Evolutionary conservation across 2,113 vertebrate genomes (phyloP).

Genomic region (Herpetotheres cachinnans): DNA sequence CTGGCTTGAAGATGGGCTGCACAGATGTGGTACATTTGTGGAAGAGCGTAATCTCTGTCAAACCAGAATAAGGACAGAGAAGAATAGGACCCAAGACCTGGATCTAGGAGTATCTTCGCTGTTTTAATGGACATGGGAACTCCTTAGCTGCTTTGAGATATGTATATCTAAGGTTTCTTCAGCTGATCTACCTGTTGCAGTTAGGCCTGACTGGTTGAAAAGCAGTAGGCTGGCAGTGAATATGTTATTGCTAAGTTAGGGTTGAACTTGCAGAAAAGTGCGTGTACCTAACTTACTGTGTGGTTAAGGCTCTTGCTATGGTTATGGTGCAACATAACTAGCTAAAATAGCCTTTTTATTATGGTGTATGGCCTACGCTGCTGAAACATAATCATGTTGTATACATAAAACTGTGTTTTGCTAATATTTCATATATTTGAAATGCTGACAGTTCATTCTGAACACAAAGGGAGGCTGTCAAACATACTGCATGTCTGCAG

Average conservation of each 20-base stretch:
- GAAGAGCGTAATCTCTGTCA: not conserved
- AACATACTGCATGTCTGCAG: not conserved
- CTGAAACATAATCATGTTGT: not conserved
- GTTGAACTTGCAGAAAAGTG: not conserved
- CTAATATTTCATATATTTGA: not conserved
- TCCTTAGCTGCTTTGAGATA: not conserved
- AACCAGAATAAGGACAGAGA: not conserved
- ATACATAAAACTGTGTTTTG: not conserved
- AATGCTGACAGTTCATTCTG: not conserved
- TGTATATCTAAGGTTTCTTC: not conserved
- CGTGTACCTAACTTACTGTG: not conserved
- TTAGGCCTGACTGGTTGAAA: not conserved
- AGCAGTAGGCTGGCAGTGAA: not conserved
- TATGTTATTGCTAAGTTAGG: not conserved
- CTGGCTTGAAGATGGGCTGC: not conserved
- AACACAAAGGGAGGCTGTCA: not conserved
- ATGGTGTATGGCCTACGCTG: not conserved
- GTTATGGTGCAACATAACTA: not conserved
- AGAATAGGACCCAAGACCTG: not conserved
- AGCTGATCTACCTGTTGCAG: not conserved
- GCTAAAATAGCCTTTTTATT: not conserved
- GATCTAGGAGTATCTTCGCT: not conserved
- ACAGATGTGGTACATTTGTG: not conserved
- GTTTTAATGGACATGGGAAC: not conserved
- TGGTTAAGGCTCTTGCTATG: not conserved